Base-by-base conservation (phyloP, 2,888 invertebrate genomes). In the Villa cingulata region DNA sequence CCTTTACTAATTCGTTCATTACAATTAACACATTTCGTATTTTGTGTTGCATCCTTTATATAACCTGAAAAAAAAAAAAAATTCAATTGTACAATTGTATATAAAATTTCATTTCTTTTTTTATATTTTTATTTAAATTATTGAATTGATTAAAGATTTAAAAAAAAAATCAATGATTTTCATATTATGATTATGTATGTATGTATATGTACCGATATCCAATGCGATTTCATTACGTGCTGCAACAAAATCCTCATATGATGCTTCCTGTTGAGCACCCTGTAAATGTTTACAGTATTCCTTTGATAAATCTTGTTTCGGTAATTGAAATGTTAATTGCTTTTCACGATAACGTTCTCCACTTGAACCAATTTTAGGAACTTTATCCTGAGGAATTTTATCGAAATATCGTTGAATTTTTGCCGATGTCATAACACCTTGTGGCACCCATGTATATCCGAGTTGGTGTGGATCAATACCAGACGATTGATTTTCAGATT, bases 221-320 rank as follows among this genome's bases (percentile, higher is more conserved):
- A 97, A 76, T 37, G 95, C 92, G 59, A 92, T 86, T 73, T 94
- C 92, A 70, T 97, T 96, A 45, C 97, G 77, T 46, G 88, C 87
- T 44, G 89, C 82, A 57, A 95, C 84, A 69, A 97, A 97, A 69
- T 95, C 92, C 70, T 92, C 86, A 66, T 86, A 96, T 59, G 87
- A 83, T 55, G 81, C 79, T 61, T 79, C 77, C 63, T 87, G 81
- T 60, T 78, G 77, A 17, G 81, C 74, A 36, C 16, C 58, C 54
- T 86, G 86, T 50, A 96, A 75, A 66, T 90, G 86, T 62, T 83
- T 81, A 70, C 94, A 94, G 65, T 92, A 91, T 46, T 84, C 81
- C 57, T 88, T 72, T 10, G 91, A 86, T 50, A 96, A 77, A 67
- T 97, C 97, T 72, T 95, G 94, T 66, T 86, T 86, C 37, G 97